Evolutionary conservation across 2,888 invertebrate genomes (phyloP).

Genomic region (Epinotia bilunana): DNA sequence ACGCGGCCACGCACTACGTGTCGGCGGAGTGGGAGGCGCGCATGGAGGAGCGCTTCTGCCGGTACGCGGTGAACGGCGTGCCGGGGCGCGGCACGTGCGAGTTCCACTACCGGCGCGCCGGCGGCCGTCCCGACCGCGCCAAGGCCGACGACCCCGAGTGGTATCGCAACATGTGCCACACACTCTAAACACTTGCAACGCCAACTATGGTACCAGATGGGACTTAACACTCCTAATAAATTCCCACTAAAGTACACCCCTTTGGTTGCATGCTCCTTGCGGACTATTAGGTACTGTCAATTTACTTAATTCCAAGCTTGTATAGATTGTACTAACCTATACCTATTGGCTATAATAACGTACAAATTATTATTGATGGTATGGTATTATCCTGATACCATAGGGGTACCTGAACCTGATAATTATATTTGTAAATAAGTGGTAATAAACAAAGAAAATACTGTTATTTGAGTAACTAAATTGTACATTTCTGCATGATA

Average conservation of each 20-base stretch:
- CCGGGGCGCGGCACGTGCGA: slow-evolving; percentile 89
- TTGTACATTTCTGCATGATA: neutral
- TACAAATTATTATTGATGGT: too few species aligned
- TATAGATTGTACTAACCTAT: too few species aligned
- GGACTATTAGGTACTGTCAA: too few species aligned
- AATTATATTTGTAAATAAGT: neutral
- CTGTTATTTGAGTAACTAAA: neutral
- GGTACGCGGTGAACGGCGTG: slow-evolving; percentile 85
- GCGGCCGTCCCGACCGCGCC: slow-evolving; percentile 80
- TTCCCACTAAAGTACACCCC: too few species aligned
- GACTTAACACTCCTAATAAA: neutral
- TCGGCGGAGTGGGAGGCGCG: slow-evolving; percentile 88
- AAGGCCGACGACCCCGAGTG: slow-evolving; percentile 82
- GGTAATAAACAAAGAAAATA: neutral
- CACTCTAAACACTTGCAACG: slow-evolving; percentile 51
- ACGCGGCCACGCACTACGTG: slow-evolving; percentile 86
- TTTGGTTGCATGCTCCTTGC: too few species aligned
- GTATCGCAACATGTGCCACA: slow-evolving; percentile 80
- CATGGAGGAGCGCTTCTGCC: slow-evolving; percentile 86
- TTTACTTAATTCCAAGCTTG: too few species aligned
- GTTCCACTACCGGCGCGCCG: slow-evolving; percentile 87
- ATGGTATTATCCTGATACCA: too few species aligned
- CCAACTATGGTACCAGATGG: neutral
- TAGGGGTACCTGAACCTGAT: too few species aligned
- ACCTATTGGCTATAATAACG: too few species aligned